Percentiles rank a stretch among this genome's conserved stretches.
These are phyloP conservation scores for Entomobrya multifasciata DNA, from an alignment of 2,888 invertebrate genomes.

Conservation along the genomic window DNA sequence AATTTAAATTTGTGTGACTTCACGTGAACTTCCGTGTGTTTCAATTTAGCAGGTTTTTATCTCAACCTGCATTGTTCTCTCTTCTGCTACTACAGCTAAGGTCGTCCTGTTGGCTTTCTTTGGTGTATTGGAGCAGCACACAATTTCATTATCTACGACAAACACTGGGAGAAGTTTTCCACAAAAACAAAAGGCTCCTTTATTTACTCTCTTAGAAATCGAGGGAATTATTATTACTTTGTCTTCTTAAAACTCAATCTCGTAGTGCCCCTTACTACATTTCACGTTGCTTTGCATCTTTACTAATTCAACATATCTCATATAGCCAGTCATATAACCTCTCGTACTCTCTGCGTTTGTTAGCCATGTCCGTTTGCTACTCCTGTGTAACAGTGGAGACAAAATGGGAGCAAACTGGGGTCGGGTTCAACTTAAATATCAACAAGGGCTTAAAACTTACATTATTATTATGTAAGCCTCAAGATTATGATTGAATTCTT, in stretches of 20 bases:
- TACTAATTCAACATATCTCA: no score
- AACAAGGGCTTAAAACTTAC: not conserved
- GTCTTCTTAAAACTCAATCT: no score
- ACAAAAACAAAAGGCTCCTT: conserved; percentile 9
- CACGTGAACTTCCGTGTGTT: conserved; percentile 29
- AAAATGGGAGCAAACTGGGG: no score
- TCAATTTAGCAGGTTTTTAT: not conserved
- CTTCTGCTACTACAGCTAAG: no score
- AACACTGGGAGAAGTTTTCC: not conserved
- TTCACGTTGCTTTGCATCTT: no score
- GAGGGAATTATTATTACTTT: conserved; percentile 16
- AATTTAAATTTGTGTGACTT: conserved; percentile 33
- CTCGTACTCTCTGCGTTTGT: no score
- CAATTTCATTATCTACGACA: not conserved
- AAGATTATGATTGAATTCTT: conserved; percentile 21
- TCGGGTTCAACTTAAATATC: not conserved
- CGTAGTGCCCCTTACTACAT: no score
- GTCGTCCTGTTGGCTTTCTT: no score
- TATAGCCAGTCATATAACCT: no score
- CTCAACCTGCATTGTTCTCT: not conserved
- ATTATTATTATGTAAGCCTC: not conserved
- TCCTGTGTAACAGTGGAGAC: no score
- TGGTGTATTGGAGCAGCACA: no score
- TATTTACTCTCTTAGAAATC: not conserved
- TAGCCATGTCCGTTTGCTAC: no score